A percentile compares a stretch with the other conserved stretches of the same genome.
These are phyloP conservation scores for Cavia porcellus DNA, from an alignment of 2,113 vertebrate genomes.

Conservation along the genomic window DNA sequence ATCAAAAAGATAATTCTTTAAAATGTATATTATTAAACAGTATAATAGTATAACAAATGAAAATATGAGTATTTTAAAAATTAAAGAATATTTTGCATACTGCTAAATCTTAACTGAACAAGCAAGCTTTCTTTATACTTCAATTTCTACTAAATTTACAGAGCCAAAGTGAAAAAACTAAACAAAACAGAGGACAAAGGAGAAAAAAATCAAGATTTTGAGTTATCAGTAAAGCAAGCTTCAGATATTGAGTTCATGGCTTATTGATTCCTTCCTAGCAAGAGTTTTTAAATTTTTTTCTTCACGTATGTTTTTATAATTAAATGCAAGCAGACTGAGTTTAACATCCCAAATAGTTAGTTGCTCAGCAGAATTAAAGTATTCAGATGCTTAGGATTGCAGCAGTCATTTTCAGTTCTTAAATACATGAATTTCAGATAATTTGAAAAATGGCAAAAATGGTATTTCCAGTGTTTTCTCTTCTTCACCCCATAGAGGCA, in stretches of 20 bases:
- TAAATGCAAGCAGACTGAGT: neutral
- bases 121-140: neutral
- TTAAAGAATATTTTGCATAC: conserved; percentile 64
- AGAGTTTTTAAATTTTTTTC: neutral
- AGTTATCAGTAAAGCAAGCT: neutral
- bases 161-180: neutral
- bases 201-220: neutral
- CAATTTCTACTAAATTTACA: neutral
- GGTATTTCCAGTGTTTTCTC: rapidly evolving
- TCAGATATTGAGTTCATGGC: neutral
- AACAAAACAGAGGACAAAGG: neutral
- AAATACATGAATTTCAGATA: neutral
- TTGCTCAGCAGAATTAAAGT: neutral
- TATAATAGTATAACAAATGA: conserved; percentile 69
- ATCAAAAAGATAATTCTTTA: conserved; percentile 79
- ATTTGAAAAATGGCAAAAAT: neutral
- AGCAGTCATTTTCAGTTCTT: neutral
- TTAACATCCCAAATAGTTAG: neutral
- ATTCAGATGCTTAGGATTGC: neutral
- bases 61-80: conserved; percentile 76
- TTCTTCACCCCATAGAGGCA: neutral
- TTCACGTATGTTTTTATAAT: neutral
- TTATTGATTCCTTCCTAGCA: neutral
- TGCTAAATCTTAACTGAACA: neutral
- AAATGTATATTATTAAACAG: conserved; percentile 82